These are phyloP conservation scores for Tetragonula clypearis DNA, from an alignment of 1,140 invertebrate species.

Conservation along the genomic window DNA sequence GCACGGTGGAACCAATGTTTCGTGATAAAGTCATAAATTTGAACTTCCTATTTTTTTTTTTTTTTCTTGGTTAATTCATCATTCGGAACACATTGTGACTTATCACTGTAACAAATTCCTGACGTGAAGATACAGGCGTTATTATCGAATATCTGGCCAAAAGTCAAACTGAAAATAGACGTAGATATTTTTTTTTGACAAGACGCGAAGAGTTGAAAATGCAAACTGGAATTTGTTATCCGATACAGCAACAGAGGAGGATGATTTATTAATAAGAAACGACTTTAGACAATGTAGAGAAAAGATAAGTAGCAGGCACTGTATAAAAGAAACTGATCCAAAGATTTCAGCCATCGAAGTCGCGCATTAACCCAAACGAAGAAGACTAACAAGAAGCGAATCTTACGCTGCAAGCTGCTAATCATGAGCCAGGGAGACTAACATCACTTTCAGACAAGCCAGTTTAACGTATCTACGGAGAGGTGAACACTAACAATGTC, in stretches of 20 bases:
- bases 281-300: neutral
- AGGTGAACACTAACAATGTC: constrained; percentile 46
- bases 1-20: neutral
- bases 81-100: neutral
- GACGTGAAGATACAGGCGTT: constrained; percentile 24
- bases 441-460: constrained; percentile 32
- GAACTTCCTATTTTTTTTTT: too few species aligned
- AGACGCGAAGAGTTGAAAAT: neutral
- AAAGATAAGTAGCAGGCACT: neutral
- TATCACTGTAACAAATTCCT: constrained; percentile 15
- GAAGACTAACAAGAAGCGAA: constrained; percentile 44
- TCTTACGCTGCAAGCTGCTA: constrained; percentile 28
- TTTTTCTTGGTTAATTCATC: neutral
- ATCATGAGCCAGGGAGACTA: constrained; percentile 31
- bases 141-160: constrained; percentile 22
- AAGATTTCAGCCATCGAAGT: constrained; percentile 23
- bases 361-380: constrained; percentile 21
- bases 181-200: neutral
- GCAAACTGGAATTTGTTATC: neutral
- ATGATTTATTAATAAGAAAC: constrained; percentile 14
- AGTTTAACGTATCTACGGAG: constrained; percentile 27
- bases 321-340: constrained; percentile 12
- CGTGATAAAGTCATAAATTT: too few species aligned
- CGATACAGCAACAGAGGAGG: neutral
- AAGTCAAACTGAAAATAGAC: constrained; percentile 22